Evolutionary conservation across 2,113 vertebrate species (phyloP).

Genomic region (Mesoclemmys tuberculata): DNA sequence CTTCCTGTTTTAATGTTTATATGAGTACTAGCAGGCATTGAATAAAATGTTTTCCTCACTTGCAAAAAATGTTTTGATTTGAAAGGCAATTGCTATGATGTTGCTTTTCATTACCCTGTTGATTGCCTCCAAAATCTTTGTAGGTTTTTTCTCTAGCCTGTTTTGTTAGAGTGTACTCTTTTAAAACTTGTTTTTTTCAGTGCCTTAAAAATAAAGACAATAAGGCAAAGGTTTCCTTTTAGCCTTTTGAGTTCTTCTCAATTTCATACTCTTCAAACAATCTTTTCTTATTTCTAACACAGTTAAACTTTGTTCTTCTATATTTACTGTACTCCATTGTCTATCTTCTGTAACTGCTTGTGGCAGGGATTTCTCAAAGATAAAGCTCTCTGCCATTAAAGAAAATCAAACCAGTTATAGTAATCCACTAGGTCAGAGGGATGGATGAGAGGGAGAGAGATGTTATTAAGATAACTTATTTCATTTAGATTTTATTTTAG

Average conservation of each 20-base stretch:
- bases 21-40: background rate
- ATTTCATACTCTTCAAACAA: too few species aligned
- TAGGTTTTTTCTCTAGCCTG: background rate
- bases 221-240: too few species aligned
- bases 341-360: background rate
- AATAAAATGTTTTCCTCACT: background rate
- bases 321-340: background rate
- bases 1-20: background rate
- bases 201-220: too few species aligned
- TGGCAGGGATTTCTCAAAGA: background rate
- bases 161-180: background rate
- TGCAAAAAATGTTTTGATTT: background rate
- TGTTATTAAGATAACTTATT: background rate
- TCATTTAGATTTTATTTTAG: background rate
- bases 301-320: too few species aligned
- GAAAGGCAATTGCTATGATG: background rate
- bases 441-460: background rate
- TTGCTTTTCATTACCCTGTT: background rate
- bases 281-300: too few species aligned
- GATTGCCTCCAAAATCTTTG: background rate
- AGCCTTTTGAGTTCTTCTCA: too few species aligned
- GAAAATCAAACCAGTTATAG: background rate
- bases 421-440: background rate
- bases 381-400: background rate
- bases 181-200: too few species aligned